These are phyloP conservation scores for Andrena dorsata DNA, from an alignment of 2,888 invertebrate genomes.

Conservation along the genomic window DNA sequence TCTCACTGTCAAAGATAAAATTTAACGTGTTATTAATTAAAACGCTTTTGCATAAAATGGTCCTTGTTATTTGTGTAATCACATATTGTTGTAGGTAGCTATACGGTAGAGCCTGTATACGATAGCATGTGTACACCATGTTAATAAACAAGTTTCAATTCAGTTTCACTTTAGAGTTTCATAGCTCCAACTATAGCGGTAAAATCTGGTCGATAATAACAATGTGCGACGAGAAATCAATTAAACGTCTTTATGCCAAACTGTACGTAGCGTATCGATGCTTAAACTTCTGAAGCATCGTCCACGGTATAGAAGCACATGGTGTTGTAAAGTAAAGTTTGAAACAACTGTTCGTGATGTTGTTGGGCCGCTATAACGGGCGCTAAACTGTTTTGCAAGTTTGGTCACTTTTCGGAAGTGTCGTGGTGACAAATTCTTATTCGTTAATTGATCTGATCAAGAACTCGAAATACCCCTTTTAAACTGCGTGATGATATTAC, in stretches of 20 bases:
- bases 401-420: conserved; percentile 42
- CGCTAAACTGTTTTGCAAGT: conserved; percentile 40
- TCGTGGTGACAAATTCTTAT: conserved; percentile 26
- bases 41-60: neutral
- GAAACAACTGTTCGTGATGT: conserved; percentile 37
- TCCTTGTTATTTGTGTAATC: too few relatives aligned
- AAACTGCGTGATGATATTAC: neutral
- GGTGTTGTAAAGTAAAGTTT: conserved; percentile 45
- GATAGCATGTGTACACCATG: neutral
- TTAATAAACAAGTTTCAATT: conserved; percentile 12
- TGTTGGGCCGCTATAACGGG: conserved; percentile 38
- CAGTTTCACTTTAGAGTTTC: conserved; percentile 7
- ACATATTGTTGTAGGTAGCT: neutral
- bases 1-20: too few relatives aligned
- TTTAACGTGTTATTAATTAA: neutral
- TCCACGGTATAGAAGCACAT: conserved; percentile 8
- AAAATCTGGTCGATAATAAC: conserved; percentile 19
- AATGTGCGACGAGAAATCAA: conserved; percentile 34
- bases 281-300: conserved; percentile 21
- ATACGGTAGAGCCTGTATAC: neutral
- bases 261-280: conserved; percentile 11
- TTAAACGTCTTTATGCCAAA: conserved; percentile 19
- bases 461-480: neutral
- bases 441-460: conserved; percentile 43
- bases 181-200: neutral